These are phyloP conservation scores for Eupithecia centaureata DNA, from an alignment of 2,888 invertebrate species.

Conservation along the genomic window DNA sequence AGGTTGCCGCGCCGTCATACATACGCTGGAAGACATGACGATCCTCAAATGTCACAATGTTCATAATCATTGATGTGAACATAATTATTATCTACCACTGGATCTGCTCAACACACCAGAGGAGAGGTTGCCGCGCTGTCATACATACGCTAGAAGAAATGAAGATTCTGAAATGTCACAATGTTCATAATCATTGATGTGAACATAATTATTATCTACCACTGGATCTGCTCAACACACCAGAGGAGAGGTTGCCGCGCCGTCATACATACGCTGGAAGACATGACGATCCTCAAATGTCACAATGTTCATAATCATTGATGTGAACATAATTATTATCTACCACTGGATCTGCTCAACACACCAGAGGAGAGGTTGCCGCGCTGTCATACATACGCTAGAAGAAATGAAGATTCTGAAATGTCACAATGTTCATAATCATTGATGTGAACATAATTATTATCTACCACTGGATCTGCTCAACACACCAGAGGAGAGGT, in stretches of 20 bases:
- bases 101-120: constrained; percentile 17
- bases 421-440: constrained; percentile 25
- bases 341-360: constrained; percentile 26
- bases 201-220: no score
- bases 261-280: constrained; percentile 19
- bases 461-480: constrained; percentile 28
- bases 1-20: constrained; percentile 25
- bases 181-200: constrained; percentile 26
- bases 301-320: constrained; percentile 27
- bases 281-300: constrained; percentile 20
- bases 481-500: constrained; percentile 7
- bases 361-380: constrained; percentile 14
- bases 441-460: constrained; percentile 3
- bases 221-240: constrained; percentile 25
- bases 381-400: constrained; percentile 23
- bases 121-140: constrained; percentile 21
- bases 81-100: no score
- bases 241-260: constrained; percentile 20
- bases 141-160: constrained; percentile 24
- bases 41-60: constrained; percentile 39
- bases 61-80: constrained; percentile 41
- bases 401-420: constrained; percentile 22
- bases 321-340: background rate
- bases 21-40: constrained; percentile 36
- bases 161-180: constrained; percentile 16